These are phyloP conservation scores for Eidolon helvum DNA, from an alignment of 2,113 vertebrate species.

Conservation along the genomic window DNA sequence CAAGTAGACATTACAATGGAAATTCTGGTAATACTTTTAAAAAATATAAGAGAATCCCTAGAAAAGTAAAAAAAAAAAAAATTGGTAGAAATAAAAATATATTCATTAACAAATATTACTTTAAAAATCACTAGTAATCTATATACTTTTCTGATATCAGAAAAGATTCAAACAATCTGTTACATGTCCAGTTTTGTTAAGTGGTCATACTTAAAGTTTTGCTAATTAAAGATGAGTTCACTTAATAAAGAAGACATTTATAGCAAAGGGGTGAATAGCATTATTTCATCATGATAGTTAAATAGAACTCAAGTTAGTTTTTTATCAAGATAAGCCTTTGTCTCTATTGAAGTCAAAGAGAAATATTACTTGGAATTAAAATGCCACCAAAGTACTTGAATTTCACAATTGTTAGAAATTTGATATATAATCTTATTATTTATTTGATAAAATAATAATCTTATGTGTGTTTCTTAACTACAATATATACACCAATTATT, in stretches of 20 bases:
- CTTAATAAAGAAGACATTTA: background rate
- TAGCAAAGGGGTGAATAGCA: background rate
- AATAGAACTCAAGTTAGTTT: background rate
- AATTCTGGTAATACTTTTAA: background rate
- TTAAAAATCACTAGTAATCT: background rate
- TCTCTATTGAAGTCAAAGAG: background rate
- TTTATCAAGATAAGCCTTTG: background rate
- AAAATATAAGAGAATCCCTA: background rate
- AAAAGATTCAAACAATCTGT: background rate
- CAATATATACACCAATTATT: background rate
- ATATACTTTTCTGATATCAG: background rate
- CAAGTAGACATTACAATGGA: background rate
- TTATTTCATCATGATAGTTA: background rate
- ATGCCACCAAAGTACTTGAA: background rate
- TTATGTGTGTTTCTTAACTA: slow-evolving; percentile 15
- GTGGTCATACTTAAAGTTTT: background rate
- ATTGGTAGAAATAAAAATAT: background rate
- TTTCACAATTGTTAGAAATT: background rate
- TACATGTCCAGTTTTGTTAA: background rate
- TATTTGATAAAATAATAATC: background rate
- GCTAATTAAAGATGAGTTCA: background rate
- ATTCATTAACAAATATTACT: slow-evolving; percentile 1
- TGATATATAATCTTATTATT: background rate
- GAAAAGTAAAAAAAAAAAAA: background rate
- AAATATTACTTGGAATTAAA: background rate